Conservation (phyloP, 2,797 vertebrate species). For the Ptychobarbus kaznakovi region DNA sequence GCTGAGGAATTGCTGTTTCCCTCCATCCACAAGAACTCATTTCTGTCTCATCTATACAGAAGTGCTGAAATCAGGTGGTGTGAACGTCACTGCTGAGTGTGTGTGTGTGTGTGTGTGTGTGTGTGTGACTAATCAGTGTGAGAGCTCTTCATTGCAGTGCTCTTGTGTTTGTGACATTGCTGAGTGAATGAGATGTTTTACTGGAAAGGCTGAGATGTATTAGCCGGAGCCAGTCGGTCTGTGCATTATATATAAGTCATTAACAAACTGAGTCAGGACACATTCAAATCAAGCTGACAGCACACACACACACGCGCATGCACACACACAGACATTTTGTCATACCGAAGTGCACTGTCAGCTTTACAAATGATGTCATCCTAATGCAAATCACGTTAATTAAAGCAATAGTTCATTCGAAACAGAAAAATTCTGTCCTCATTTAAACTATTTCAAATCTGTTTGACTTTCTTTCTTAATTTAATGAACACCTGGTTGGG, state of each 20-base stretch:
- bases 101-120: background rate
- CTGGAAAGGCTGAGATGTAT: constrained; percentile 54
- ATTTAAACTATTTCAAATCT: background rate
- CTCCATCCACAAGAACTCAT: constrained; percentile 17
- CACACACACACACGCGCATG: background rate
- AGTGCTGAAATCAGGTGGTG: constrained; percentile 2
- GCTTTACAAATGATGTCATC: constrained; percentile 22
- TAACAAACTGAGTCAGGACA: constrained; percentile 31
- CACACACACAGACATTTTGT: background rate
- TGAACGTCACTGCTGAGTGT: background rate
- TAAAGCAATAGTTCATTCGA: background rate
- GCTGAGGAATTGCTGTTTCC: background rate
- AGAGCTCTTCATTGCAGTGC: constrained; percentile 42
- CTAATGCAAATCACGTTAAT: background rate
- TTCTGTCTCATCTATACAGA: background rate
- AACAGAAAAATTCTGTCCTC: background rate
- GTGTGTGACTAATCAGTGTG: constrained; percentile 23
- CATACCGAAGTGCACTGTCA: background rate
- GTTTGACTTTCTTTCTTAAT: background rate
- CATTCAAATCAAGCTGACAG: constrained; percentile 33
- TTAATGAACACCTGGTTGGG: background rate
- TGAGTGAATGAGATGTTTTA: constrained; percentile 36
- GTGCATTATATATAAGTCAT: constrained; percentile 50
- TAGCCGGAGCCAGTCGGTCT: constrained; percentile 55
- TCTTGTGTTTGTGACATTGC: constrained; percentile 17